Conservation (phyloP, 53 echinoderm and acorn worm species). For the Pentamera pediparva region DNA sequence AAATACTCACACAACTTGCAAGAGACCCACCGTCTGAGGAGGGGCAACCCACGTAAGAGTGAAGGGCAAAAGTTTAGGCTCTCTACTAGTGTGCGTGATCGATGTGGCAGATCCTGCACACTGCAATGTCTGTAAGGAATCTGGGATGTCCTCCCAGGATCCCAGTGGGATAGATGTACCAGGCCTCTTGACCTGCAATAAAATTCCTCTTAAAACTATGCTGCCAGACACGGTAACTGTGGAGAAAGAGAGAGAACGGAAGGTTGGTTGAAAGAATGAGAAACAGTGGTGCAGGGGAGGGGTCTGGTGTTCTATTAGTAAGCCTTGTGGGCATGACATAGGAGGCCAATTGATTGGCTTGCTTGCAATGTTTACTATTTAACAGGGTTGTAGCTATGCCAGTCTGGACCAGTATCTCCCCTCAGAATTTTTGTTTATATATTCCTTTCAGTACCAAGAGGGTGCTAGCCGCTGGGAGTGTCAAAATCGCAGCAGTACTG, state of each 20-base stretch:
- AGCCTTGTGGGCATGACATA: too few relatives aligned
- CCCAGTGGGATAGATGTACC: conserved; percentile 33
- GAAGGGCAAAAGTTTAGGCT: conserved; percentile 20
- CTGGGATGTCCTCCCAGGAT: conserved; percentile 37
- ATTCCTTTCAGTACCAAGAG: too few relatives aligned
- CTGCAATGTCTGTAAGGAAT: conserved; percentile 22
- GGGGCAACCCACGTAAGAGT: conserved; percentile 51
- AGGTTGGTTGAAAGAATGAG: too few relatives aligned
- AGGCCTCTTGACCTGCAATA: conserved; percentile 46
- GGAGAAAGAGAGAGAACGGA: not conserved
- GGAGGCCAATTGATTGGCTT: too few relatives aligned
- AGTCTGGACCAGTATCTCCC: too few relatives aligned
- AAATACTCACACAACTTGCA: conserved; percentile 27
- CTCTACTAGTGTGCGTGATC: conserved; percentile 39
- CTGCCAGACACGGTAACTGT: conserved; percentile 30
- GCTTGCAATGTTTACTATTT: too few relatives aligned
- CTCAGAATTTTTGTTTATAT: too few relatives aligned
- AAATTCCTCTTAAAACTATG: conserved; percentile 31
- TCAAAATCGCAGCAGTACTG: too few relatives aligned
- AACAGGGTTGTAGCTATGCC: too few relatives aligned
- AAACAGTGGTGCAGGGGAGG: too few relatives aligned
- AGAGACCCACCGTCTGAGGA: not conserved
- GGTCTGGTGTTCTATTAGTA: too few relatives aligned
- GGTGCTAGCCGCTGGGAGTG: too few relatives aligned
- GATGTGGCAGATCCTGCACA: conserved; percentile 25